Evolutionary conservation across 2,113 vertebrate genomes (phyloP).

Genomic region (Orthochromis indermauri): DNA sequence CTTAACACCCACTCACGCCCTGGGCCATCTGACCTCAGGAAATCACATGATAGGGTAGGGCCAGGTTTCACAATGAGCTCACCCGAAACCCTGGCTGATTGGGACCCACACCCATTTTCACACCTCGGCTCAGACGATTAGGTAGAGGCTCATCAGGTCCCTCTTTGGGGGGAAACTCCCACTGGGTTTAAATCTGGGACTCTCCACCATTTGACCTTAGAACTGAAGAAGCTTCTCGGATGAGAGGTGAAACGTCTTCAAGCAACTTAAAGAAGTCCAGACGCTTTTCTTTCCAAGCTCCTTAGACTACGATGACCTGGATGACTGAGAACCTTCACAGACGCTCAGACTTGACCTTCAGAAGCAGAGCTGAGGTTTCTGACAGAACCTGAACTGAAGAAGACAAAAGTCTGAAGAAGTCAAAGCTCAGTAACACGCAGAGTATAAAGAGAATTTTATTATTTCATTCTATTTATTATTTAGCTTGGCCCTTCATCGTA

Average conservation of each 20-base stretch:
- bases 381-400: background rate
- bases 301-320: too few relatives aligned
- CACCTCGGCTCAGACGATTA: background rate
- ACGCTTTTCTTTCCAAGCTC: too few relatives aligned
- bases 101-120: background rate
- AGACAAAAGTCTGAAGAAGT: background rate
- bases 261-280: too few relatives aligned
- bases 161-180: background rate
- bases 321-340: too few relatives aligned
- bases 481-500: background rate
- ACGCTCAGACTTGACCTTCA: background rate
- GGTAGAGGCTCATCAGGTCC: background rate
- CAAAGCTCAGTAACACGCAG: background rate
- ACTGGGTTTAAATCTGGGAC: background rate
- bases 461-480: background rate
- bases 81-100: background rate
- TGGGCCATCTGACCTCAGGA: background rate
- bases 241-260: background rate
- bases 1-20: rapidly evolving
- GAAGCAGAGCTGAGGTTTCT: background rate
- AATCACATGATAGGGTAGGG: background rate
- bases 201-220: background rate
- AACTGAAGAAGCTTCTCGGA: background rate
- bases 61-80: background rate
- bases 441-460: background rate